phyloP scores from a whole-genome alignment of 2,888 invertebrate genomes.

The Acanthococcus lagerstroemiae region DNA sequence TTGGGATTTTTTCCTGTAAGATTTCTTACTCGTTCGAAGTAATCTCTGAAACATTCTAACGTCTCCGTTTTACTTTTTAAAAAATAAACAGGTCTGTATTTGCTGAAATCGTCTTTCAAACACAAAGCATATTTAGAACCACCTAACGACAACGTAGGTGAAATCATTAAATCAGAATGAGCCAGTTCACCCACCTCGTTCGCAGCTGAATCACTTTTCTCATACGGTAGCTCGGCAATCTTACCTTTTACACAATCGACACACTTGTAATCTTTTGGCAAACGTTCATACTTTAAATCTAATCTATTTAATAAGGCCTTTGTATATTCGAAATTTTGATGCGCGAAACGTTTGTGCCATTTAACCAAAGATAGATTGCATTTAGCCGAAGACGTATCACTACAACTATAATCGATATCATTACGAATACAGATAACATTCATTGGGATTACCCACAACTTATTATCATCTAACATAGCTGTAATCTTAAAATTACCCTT shows the following conservation, averaged over 20 bases:
- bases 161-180: constrained; percentile 8
- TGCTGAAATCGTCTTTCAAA: constrained; percentile 14
- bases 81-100: constrained; percentile 12
- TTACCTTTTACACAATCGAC: constrained; percentile 11
- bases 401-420: neutral
- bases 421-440: too few relatives aligned
- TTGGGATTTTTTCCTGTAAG: neutral
- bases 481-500: too few relatives aligned
- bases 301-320: neutral
- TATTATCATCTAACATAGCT: too few relatives aligned
- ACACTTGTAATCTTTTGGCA: constrained; percentile 1
- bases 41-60: neutral
- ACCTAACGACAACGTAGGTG: neutral
- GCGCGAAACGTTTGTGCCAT: constrained; percentile 18
- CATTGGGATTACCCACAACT: too few relatives aligned
- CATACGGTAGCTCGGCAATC: neutral
- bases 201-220: neutral
- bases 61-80: constrained; percentile 11
- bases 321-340: constrained; percentile 9
- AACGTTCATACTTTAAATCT: neutral
- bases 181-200: neutral
- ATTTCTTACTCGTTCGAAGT: neutral
- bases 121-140: neutral
- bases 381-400: neutral
- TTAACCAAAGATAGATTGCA: neutral